Evolutionary conservation across 2,888 invertebrate genomes (phyloP), one percentile per base, ranked within the genome.

Genomic region (Tetrapedia diversipes): DNA sequence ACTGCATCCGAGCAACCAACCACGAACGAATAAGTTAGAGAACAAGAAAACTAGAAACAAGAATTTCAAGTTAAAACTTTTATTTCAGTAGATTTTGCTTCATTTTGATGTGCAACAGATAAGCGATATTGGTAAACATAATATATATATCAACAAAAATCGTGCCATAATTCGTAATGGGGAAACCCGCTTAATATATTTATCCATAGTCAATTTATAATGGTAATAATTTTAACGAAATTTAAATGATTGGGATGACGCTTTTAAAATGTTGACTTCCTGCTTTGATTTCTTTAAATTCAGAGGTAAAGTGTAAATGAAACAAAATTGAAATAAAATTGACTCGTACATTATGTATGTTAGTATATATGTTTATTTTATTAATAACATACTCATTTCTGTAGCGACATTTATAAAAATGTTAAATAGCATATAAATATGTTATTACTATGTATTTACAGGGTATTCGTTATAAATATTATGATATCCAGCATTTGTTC

Each of bases 401-500:
- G 66, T 68, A 67, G 37, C 51, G 41, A 79, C 51, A 65, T 64
- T 82, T 83, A 84, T 84, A 87, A 87, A 87, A 87, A 80, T 87
- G 82, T 83, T 87, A 87, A 86, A 86, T 84, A 83, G 82, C 82
- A 76, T 86, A 87, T 87, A 87, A 87, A 87, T 87, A 85, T 86
- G 83, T 82, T 73, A 78, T 78, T 60, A 72, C 74, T 64, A 57
- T 41, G 59, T 83, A 83, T 82, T 68, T 83, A 83, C 83, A 83
- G 70, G 79, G 45, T 81, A 79, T 75, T 78, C 45, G 29, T 47
- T 45, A 74, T 66, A 63, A 73, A 70, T 61, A 34, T 11, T 75
- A 64, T 64, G 60, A 76, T 51, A 61, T 66, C 41, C 37, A 51
- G 41, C 61, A 53, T 57, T 49, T 43, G 43, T 43, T 53, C 37